Conservation (phyloP, 2,888 invertebrate genomes). For the Xestia rhomboidea region DNA sequence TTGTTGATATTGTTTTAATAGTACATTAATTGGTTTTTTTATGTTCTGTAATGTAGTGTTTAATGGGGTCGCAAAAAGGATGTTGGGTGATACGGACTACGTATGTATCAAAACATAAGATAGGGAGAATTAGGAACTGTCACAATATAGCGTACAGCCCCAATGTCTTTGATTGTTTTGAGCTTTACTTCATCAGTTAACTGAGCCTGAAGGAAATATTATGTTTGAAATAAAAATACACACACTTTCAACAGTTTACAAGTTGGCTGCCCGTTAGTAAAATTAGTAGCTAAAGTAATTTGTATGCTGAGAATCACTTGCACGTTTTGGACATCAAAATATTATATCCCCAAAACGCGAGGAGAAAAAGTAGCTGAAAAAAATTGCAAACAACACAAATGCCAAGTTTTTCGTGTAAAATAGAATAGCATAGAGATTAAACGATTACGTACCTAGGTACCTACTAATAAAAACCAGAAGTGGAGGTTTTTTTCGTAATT, state of each 20-base stretch:
- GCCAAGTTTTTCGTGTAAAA: background rate
- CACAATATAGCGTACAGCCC: background rate
- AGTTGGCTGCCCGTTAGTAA: background rate
- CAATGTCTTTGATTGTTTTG: background rate
- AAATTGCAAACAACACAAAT: background rate
- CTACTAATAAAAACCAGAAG: background rate
- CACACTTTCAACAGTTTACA: background rate
- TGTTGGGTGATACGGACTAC: background rate
- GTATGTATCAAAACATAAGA: background rate
- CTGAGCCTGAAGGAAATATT: background rate
- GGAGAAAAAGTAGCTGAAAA: background rate
- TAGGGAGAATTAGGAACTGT: too few species aligned
- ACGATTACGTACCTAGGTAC: background rate
- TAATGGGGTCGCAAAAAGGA: conserved; percentile 59
- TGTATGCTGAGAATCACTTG: background rate
- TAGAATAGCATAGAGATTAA: background rate
- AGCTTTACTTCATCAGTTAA: background rate
- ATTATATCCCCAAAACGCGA: background rate
- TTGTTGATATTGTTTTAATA: conserved; percentile 82
- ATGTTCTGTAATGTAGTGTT: conserved; percentile 71
- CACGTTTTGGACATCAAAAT: background rate
- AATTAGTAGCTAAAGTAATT: background rate
- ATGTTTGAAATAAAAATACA: background rate
- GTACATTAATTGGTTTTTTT: conserved; percentile 82
- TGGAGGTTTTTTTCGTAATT: background rate